Base-by-base conservation (phyloP, 2,797 vertebrate genomes). In the Molothrus aeneus region DNA sequence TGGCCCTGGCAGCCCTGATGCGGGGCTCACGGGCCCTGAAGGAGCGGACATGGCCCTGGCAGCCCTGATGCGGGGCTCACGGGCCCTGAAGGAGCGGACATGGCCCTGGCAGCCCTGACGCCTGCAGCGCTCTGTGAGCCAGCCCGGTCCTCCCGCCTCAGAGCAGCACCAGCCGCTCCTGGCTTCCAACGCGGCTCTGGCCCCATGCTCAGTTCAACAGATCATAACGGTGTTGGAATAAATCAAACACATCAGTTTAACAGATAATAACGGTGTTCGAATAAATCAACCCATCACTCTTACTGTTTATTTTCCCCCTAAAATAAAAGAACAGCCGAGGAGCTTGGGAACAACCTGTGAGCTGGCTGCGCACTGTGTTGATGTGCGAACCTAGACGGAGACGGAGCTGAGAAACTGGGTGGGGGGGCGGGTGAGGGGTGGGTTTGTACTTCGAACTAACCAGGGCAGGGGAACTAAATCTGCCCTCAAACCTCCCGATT, bases 21-120 rank as follows among this genome's bases (percentile, higher is more conserved):
- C 7, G 17, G 13, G 14, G 8, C 14, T 4, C 47, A 48, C 47
- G 47, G 47, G 4, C 47, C 25, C 36, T 9, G 21, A 10, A 8
- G 48, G 40, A 1, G 17, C 1, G 8, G 45, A 2, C 19, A 1
- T 5, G n/a, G 21, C 4, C 8, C 6, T 2, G 20, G 19, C 42
- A 48, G 70, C 29, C n/a, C 63, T 4, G 15, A 2, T 10, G 7
- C 7, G 17, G 13, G 14, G 8, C 14, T 4, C 47, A 48, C 47
- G 47, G 47, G 4, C 47, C 47, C 47, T 48, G 48, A 9, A 4
- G 13, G 47, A 47, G 47, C 22, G 47, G 22, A 47, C 47, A 47
- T 4, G 19, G 43, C 19, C 19, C 19, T 11, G 43, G 47, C 47
- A 47, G 16, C 1, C 50, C 59, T 3, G 15, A 1, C 18, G 6